phyloP scores from a whole-genome alignment of 2,888 invertebrate genomes.

The Melanostoma scalare region DNA sequence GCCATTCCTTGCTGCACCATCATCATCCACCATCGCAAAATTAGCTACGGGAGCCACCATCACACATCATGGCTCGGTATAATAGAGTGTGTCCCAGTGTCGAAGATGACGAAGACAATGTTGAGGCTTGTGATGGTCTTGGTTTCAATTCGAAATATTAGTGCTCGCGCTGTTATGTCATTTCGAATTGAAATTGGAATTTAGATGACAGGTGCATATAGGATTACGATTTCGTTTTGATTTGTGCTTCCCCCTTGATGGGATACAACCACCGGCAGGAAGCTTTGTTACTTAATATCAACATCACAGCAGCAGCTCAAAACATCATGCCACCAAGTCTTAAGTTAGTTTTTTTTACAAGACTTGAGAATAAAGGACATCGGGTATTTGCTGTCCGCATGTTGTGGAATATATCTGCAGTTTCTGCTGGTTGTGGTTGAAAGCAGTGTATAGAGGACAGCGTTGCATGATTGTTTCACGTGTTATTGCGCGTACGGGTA shows the following conservation, averaged over 20 bases:
- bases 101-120: slow-evolving; percentile 38
- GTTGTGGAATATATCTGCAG: too few relatives aligned
- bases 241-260: slow-evolving; percentile 51
- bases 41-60: slow-evolving; percentile 61
- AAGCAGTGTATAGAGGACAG: too few relatives aligned
- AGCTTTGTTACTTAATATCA: slow-evolving; percentile 53
- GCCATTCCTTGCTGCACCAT: slow-evolving; percentile 32
- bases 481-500: too few relatives aligned
- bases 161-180: slow-evolving; percentile 65
- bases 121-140: slow-evolving; percentile 21
- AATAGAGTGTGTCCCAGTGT: slow-evolving; percentile 15
- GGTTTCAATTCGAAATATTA: slow-evolving; percentile 42
- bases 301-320: slow-evolving; percentile 51
- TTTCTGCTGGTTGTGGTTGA: too few relatives aligned
- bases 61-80: neutral
- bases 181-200: slow-evolving; percentile 64
- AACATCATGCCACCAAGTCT: slow-evolving; percentile 28
- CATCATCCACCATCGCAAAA: slow-evolving; percentile 40
- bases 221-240: slow-evolving; percentile 67
- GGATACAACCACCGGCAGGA: slow-evolving; percentile 51
- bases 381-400: too few relatives aligned
- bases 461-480: too few relatives aligned
- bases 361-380: too few relatives aligned
- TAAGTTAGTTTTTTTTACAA: too few relatives aligned
- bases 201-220: slow-evolving; percentile 70